Percentiles rank a stretch among this genome's conserved stretches.
Evolutionary conservation across 2,113 vertebrate genomes (phyloP).

Genomic region (Ariopsis seemanni): DNA sequence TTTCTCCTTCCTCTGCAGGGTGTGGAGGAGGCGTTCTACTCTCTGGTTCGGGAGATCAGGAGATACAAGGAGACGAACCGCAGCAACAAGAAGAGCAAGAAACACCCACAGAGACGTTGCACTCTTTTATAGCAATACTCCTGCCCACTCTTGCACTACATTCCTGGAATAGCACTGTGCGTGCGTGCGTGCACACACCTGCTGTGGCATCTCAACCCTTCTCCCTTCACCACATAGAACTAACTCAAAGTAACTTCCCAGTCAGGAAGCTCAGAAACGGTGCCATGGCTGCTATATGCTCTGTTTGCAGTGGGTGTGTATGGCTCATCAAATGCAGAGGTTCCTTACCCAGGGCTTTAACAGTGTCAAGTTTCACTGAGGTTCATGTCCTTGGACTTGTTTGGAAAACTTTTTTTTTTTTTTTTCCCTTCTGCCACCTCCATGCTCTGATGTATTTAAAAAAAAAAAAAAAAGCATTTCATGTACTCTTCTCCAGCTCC

Average conservation of each 20-base stretch:
- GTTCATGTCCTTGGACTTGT: background rate
- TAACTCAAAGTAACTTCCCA: background rate
- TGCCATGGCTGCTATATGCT: slow-evolving; percentile 27
- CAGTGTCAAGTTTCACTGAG: background rate
- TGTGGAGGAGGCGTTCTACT: slow-evolving; percentile 85
- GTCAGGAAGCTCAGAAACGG: slow-evolving; percentile 22
- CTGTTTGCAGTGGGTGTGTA: background rate
- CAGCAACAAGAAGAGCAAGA: slow-evolving; percentile 84
- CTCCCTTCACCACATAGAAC: background rate
- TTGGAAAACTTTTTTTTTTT: background rate
- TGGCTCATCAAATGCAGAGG: slow-evolving; percentile 18
- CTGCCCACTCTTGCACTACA: slow-evolving; percentile 38
- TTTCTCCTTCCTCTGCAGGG: slow-evolving; percentile 63
- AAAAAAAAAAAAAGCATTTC: too few relatives aligned
- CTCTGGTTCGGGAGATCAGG: slow-evolving; percentile 84
- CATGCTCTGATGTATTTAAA: background rate
- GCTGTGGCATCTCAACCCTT: slow-evolving; percentile 39
- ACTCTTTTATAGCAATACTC: slow-evolving; percentile 72
- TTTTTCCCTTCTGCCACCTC: background rate
- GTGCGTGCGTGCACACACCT: slow-evolving; percentile 38
- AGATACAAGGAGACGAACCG: slow-evolving; percentile 83
- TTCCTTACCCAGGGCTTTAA: slow-evolving; percentile 1
- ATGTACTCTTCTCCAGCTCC: background rate
- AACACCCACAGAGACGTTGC: slow-evolving; percentile 80
- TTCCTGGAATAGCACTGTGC: slow-evolving; percentile 38